Evolutionary conservation across 2,797 vertebrate species (phyloP).

Genomic region (Chaenodraco wilsoni): DNA sequence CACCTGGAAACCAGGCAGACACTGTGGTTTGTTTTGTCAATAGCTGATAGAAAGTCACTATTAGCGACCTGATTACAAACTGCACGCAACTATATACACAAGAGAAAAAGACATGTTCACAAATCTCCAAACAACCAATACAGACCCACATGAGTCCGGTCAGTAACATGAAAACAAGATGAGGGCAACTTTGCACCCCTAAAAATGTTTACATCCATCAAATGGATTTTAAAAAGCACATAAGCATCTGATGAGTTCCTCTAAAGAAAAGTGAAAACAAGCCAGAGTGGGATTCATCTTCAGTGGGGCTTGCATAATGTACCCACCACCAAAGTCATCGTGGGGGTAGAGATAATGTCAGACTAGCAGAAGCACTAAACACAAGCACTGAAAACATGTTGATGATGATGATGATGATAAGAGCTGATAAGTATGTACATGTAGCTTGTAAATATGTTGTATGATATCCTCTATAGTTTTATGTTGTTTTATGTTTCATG

Average conservation of each 20-base stretch:
- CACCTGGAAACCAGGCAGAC: conserved; percentile 10
- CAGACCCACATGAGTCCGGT: conserved; percentile 2
- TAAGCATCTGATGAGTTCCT: background rate
- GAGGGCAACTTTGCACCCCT: background rate
- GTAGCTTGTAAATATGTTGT: too few relatives aligned
- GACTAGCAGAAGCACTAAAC: conserved; percentile 11
- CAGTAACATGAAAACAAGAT: conserved; percentile 12
- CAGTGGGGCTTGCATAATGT: conserved; percentile 44
- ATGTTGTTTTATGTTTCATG: too few relatives aligned
- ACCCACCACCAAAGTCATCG: conserved; percentile 1
- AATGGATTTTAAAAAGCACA: background rate
- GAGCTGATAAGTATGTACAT: background rate
- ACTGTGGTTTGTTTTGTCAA: conserved; percentile 1
- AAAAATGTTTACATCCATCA: conserved; percentile 2
- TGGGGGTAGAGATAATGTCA: background rate
- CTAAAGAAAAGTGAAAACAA: background rate
- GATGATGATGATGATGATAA: background rate
- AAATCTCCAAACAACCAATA: background rate
- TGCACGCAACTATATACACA: conserved; percentile 13
- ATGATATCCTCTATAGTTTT: too few relatives aligned
- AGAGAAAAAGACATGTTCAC: background rate
- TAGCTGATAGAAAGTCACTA: background rate
- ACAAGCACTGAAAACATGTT: background rate
- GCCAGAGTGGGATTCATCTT: conserved; percentile 22
- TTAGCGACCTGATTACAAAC: conserved; percentile 8